Percentiles rank a stretch among this genome's conserved stretches.
These are phyloP conservation scores for Hippoglossus hippoglossus DNA, from an alignment of 2,797 vertebrate genomes.

Conservation along the genomic window DNA sequence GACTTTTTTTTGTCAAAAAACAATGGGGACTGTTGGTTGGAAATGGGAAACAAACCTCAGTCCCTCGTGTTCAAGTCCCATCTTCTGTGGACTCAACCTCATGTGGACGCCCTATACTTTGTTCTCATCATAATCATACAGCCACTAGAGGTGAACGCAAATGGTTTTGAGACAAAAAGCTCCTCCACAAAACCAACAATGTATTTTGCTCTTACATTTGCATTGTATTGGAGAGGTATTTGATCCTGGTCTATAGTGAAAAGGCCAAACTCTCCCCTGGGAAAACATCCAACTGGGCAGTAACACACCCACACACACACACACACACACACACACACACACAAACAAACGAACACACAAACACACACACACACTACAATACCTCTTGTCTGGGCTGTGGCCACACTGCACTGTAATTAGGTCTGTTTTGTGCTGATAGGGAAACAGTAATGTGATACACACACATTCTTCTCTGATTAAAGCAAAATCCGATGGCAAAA, in stretches of 20 bases:
- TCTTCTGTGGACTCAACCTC: neutral
- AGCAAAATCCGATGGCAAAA: slow-evolving; percentile 25
- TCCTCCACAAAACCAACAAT: neutral
- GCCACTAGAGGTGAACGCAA: neutral
- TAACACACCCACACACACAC: no score
- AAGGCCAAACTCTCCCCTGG: slow-evolving; percentile 22
- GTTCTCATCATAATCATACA: no score
- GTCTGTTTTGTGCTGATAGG: slow-evolving; percentile 59
- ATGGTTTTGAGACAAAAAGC: neutral
- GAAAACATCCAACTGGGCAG: slow-evolving; percentile 1
- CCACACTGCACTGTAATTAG: slow-evolving; percentile 42
- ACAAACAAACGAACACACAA: no score
- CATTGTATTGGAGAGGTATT: slow-evolving; percentile 12
- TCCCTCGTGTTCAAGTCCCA: neutral
- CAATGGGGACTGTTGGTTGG: no score
- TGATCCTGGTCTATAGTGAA: slow-evolving; percentile 4
- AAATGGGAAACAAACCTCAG: no score
- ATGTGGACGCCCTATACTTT: neutral
- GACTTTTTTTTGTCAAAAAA: no score
- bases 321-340: no score
- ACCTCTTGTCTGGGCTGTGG: slow-evolving; percentile 25
- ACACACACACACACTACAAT: slow-evolving; percentile 1
- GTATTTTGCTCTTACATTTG: slow-evolving; percentile 7
- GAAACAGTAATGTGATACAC: slow-evolving; percentile 47
- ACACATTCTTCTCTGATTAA: slow-evolving; percentile 56